Evolutionary conservation across 2,888 invertebrate species (phyloP).

Genomic region (Ophion ventricosus): DNA sequence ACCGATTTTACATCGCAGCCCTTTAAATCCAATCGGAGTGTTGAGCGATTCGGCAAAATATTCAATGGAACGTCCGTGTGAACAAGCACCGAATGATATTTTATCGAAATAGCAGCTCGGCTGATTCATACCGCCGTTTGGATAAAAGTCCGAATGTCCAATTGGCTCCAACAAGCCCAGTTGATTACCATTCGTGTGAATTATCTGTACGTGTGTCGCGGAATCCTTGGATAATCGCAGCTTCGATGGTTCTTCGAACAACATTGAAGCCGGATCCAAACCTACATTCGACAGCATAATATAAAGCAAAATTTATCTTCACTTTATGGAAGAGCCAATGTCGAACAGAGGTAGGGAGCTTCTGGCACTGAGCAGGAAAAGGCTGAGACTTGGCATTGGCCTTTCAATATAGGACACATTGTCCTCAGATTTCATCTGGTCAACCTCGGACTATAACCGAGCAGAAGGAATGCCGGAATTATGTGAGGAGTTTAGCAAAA

Average conservation of each 20-base stretch:
- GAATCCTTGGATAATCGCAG: slow-evolving; percentile 36
- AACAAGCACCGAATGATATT: slow-evolving; percentile 40
- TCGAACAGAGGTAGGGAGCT: no score
- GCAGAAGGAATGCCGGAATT: no score
- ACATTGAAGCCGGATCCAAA: slow-evolving; percentile 70
- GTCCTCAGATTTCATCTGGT: no score
- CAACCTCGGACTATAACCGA: no score
- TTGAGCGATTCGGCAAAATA: slow-evolving; percentile 67
- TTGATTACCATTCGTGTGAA: slow-evolving; percentile 68
- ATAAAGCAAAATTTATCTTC: background rate
- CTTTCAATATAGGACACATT: no score
- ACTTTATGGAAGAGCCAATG: background rate
- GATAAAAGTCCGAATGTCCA: slow-evolving; percentile 70
- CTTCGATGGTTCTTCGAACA: background rate
- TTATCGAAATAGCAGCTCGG: slow-evolving; percentile 57
- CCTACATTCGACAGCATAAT: slow-evolving; percentile 54
- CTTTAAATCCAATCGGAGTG: background rate
- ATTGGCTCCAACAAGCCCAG: slow-evolving; percentile 56
- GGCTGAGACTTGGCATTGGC: no score
- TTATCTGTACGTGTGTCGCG: slow-evolving; percentile 66
- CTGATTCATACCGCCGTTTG: slow-evolving; percentile 68
- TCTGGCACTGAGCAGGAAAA: no score
- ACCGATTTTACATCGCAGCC: background rate
- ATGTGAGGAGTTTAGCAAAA: no score
- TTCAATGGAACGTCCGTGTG: slow-evolving; percentile 64